Evolutionary conservation across 1,140 invertebrate species (phyloP), one percentile per base, ranked within the genome.

Genomic region (Geopemphigus sp.): DNA sequence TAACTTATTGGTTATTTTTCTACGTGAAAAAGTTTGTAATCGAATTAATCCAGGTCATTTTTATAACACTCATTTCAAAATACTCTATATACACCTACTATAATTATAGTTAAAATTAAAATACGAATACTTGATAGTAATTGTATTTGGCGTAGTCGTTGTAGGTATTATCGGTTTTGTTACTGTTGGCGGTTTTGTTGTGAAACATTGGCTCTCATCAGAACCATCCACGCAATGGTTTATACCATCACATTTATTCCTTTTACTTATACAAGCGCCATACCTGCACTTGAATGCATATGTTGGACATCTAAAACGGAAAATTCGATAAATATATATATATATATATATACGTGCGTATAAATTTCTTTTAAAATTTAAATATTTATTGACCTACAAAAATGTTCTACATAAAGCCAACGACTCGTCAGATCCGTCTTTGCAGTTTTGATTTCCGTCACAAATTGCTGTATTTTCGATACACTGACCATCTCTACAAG

Each of bases 201-300:
- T 39, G 17, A 26, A 10, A 63, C 61, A 63, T 12, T 32, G 1
- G 26, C 32, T 17, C 26, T 63, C 61, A 11, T 63, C 61, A 1
- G 61, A 63, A 63, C 26, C 26, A 32, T 63, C 61, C 3, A 10
- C 26, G 19, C 61, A 63, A 15, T 63, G 61, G 50, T 45, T n/a
- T 29, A 45, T 26, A n/a, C 83, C 83, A 78, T 83, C 82, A 74
- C 83, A 83, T 82, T 93, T 90, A 50, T 88, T 84, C 1, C 86
- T 83, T 0, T 84, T 81, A 1, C 88, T 86, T 29, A 95, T 87
- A 83, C 94, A 95, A 81, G 85, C 86, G 5, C 87, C 87, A 22
- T 87, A 87, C 81, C 89, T 87, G 45, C 86, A 80, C 17, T 24
- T 84, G 61, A 72, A 72, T 11, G 47, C 15, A 19, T 26, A 54